A percentile compares a stretch with the other conserved stretches of the same genome.
These are phyloP conservation scores for Onthophagus taurus DNA, from an alignment of 1,140 invertebrate species.

Conservation along the genomic window DNA sequence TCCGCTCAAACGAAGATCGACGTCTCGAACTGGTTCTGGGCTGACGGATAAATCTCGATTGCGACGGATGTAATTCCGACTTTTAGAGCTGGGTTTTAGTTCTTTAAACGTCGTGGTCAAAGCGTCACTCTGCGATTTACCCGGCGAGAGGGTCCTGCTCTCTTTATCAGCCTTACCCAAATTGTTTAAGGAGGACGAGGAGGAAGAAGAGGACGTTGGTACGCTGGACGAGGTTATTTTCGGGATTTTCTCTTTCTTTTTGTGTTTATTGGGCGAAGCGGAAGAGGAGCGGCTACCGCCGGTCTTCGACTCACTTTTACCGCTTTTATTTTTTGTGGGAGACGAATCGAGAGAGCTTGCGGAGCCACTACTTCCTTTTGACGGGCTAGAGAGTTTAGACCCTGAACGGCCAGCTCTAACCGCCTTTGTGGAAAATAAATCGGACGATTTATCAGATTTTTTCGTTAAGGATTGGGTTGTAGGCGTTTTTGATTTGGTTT, in stretches of 20 bases:
- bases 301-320: slow-evolving; percentile 13
- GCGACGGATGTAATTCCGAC: slow-evolving; percentile 52
- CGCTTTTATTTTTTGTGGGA: slow-evolving; percentile 15
- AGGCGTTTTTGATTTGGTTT: slow-evolving; percentile 36
- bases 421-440: slow-evolving; percentile 13
- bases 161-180: slow-evolving; percentile 7
- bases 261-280: slow-evolving; percentile 16
- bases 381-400: slow-evolving; percentile 9
- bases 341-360: slow-evolving; percentile 22
- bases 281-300: slow-evolving; percentile 18
- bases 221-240: no score
- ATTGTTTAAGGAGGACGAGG: no score
- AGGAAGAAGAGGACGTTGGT: no score
- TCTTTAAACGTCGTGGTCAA: slow-evolving; percentile 23
- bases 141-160: slow-evolving; percentile 13
- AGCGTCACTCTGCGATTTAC: not conserved
- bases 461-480: slow-evolving; percentile 25
- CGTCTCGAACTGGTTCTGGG: slow-evolving; percentile 43
- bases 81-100: slow-evolving; percentile 50
- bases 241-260: slow-evolving; percentile 17
- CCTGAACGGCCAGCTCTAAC: not conserved
- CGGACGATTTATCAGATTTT: slow-evolving; percentile 14
- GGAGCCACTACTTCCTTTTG: slow-evolving; percentile 13
- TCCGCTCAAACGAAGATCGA: slow-evolving; percentile 47
- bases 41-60: slow-evolving; percentile 48